These are phyloP conservation scores for Apotomis capreana DNA, from an alignment of 2,888 invertebrate genomes.

Conservation along the genomic window DNA sequence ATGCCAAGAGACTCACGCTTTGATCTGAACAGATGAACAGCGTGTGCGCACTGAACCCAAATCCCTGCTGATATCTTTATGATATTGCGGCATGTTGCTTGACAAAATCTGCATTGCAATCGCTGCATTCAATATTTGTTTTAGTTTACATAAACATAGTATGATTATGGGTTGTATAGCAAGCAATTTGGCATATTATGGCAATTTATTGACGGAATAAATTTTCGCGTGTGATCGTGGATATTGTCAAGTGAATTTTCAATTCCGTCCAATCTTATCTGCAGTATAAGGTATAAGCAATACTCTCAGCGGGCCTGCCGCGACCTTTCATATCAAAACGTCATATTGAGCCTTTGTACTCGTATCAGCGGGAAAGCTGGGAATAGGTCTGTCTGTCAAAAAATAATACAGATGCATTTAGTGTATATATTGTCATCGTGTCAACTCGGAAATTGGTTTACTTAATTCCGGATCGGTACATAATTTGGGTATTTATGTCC, in stretches of 20 bases:
- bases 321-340: neutral
- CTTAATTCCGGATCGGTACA: too few species aligned
- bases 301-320: neutral
- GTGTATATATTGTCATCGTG: too few species aligned
- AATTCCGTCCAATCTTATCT: neutral
- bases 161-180: slow-evolving; percentile 19
- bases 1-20: slow-evolving; percentile 64
- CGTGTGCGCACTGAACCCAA: slow-evolving; percentile 58
- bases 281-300: neutral
- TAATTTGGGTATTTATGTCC: too few species aligned
- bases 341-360: too few species aligned
- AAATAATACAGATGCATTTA: too few species aligned
- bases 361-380: too few species aligned
- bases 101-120: slow-evolving; percentile 50
- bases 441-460: too few species aligned
- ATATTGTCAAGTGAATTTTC: slow-evolving; percentile 15
- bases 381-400: too few species aligned
- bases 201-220: slow-evolving; percentile 29
- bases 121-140: slow-evolving; percentile 21
- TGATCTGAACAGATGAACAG: slow-evolving; percentile 68
- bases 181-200: slow-evolving; percentile 23
- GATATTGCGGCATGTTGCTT: slow-evolving; percentile 50
- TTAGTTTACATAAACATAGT: slow-evolving; percentile 35
- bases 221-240: neutral
- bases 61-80: slow-evolving; percentile 72